These are phyloP conservation scores for Aporophyla lueneburgensis DNA, from an alignment of 2,888 invertebrate species.

Conservation along the genomic window DNA sequence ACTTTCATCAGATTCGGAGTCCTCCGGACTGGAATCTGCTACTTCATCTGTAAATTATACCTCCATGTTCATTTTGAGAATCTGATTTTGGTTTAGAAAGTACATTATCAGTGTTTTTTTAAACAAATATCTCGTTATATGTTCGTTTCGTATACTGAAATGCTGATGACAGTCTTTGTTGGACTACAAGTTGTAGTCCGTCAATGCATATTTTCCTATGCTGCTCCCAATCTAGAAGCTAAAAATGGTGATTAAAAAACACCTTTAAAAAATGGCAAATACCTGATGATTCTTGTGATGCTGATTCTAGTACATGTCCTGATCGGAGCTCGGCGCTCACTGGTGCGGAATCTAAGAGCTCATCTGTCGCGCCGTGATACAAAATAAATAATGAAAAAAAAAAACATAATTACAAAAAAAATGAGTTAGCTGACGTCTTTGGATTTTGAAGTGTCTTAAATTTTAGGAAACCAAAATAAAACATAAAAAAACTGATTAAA, in stretches of 20 bases:
- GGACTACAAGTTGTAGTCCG: background rate
- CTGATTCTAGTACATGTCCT: constrained; percentile 28
- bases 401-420: constrained; percentile 8
- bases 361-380: constrained; percentile 37
- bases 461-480: no score
- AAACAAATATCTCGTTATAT: background rate
- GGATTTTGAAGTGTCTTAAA: no score
- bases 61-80: background rate
- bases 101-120: background rate
- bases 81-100: background rate
- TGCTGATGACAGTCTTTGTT: background rate
- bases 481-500: no score
- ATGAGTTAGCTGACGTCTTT: background rate
- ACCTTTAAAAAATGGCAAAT: background rate
- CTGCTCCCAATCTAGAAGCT: background rate
- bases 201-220: background rate
- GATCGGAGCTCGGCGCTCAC: constrained; percentile 50
- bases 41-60: constrained; percentile 41
- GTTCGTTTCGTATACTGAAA: background rate
- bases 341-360: constrained; percentile 45
- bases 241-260: background rate
- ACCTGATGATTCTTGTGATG: constrained; percentile 55
- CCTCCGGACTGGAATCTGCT: constrained; percentile 33
- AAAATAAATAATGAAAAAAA: constrained; percentile 16
- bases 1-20: constrained; percentile 54